Conservation (phyloP, 2,888 invertebrate species). For the Drosophila prolongata region DNA sequence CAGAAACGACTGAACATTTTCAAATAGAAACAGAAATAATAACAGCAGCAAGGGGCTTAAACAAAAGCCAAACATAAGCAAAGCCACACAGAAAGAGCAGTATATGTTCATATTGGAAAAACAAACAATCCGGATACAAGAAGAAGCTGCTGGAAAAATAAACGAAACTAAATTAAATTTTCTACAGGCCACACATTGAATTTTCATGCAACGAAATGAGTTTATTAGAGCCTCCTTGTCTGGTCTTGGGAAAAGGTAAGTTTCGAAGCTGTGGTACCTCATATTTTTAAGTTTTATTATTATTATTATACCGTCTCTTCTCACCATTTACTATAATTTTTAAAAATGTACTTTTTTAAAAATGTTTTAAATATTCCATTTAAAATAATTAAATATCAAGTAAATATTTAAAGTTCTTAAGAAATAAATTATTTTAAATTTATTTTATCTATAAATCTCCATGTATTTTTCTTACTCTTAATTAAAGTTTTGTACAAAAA, state of each 20-base stretch:
- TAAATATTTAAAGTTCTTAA: too few species aligned
- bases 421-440: too few species aligned
- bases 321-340: too few species aligned
- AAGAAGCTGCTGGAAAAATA: slow-evolving; percentile 39
- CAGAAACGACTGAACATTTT: slow-evolving; percentile 29
- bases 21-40: slow-evolving; percentile 27
- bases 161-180: slow-evolving; percentile 43
- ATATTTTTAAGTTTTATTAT: too few species aligned
- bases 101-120: slow-evolving; percentile 32
- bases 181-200: slow-evolving; percentile 25
- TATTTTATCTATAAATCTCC: too few species aligned
- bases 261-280: background rate
- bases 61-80: slow-evolving; percentile 27
- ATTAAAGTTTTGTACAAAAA: too few species aligned
- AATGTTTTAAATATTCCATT: too few species aligned
- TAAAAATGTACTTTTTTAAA: too few species aligned
- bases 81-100: slow-evolving; percentile 12
- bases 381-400: too few species aligned
- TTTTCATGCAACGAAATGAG: slow-evolving; percentile 72
- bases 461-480: too few species aligned
- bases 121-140: slow-evolving; percentile 26
- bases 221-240: slow-evolving; percentile 58
- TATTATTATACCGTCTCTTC: too few species aligned
- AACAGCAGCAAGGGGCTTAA: slow-evolving; percentile 14
- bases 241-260: slow-evolving; percentile 71